Evolutionary conservation across 2,888 invertebrate species (phyloP).

Genomic region (Platycheirus rosarum): DNA sequence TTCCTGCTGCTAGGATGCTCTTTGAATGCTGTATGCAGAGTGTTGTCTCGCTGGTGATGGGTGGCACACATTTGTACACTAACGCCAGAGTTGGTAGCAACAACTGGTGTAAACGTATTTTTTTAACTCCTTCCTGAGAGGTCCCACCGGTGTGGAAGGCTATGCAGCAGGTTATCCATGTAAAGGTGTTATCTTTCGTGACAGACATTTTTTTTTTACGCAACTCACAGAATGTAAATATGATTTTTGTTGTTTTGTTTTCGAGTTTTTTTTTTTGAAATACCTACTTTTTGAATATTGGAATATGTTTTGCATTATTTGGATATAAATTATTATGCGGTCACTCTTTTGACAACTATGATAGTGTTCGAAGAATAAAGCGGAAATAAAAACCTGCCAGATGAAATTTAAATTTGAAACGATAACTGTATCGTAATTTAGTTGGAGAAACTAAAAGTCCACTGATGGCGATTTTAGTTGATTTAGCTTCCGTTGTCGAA

Average conservation of each 20-base stretch:
- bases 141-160: conserved; percentile 69
- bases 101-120: conserved; percentile 40
- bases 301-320: conserved; percentile 53
- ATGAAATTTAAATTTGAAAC: conserved; percentile 16
- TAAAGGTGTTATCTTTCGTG: conserved; percentile 73
- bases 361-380: conserved; percentile 8
- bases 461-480: too few species aligned
- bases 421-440: too few species aligned
- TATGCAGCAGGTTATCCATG: conserved; percentile 68
- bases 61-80: conserved; percentile 35
- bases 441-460: too few species aligned
- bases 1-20: conserved; percentile 69
- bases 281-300: conserved; percentile 49
- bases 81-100: conserved; percentile 1
- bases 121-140: conserved; percentile 12
- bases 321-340: conserved; percentile 36
- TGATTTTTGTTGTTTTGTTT: conserved; percentile 29
- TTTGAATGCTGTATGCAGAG: conserved; percentile 69
- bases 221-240: conserved; percentile 66
- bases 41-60: conserved; percentile 65
- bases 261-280: conserved; percentile 36
- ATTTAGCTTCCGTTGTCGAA: too few species aligned
- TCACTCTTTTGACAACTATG: conserved; percentile 55
- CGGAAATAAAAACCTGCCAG: not conserved
- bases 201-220: conserved; percentile 72